Evolutionary conservation across 2,888 invertebrate species (phyloP).

Genomic region (Ichneumoninae sp.): DNA sequence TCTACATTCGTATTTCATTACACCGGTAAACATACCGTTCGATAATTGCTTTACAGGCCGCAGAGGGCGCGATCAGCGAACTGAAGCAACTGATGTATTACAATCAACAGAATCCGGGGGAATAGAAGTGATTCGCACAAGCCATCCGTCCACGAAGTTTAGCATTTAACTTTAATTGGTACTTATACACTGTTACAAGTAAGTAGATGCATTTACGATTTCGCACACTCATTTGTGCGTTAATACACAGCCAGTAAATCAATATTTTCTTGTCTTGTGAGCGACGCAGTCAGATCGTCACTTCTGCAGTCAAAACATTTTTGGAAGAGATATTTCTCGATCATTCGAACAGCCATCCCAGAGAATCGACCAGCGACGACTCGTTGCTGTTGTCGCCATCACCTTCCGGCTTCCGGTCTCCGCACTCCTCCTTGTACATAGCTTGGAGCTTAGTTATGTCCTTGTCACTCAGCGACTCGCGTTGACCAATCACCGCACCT

Average conservation of each 20-base stretch:
- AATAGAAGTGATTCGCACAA: constrained; percentile 28
- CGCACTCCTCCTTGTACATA: constrained; percentile 85
- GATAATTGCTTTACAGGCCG: constrained; percentile 83
- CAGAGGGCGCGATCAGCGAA: constrained; percentile 86
- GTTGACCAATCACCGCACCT: constrained; percentile 86
- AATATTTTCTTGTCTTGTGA: background rate
- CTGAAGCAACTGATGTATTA: constrained; percentile 85
- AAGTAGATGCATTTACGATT: constrained; percentile 17
- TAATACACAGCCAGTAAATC: background rate
- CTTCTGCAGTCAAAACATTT: background rate
- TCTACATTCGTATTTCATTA: constrained; percentile 38
- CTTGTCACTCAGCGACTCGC: constrained; percentile 86
- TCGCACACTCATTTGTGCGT: constrained; percentile 9
- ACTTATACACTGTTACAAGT: constrained; percentile 20
- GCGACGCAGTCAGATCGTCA: constrained; percentile 44
- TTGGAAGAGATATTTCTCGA: background rate
- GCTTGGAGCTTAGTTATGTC: constrained; percentile 86
- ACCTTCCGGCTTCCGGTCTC: constrained; percentile 64
- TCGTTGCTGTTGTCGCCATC: constrained; percentile 6
- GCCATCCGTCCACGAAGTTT: background rate
- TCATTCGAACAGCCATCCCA: constrained; percentile 36
- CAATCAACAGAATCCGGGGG: constrained; percentile 69
- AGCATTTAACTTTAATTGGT: constrained; percentile 24
- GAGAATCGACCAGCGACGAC: constrained; percentile 30
- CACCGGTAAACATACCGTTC: background rate